These are phyloP conservation scores for Megaptera novaeangliae DNA, from an alignment of 2,113 vertebrate species.

Conservation along the genomic window DNA sequence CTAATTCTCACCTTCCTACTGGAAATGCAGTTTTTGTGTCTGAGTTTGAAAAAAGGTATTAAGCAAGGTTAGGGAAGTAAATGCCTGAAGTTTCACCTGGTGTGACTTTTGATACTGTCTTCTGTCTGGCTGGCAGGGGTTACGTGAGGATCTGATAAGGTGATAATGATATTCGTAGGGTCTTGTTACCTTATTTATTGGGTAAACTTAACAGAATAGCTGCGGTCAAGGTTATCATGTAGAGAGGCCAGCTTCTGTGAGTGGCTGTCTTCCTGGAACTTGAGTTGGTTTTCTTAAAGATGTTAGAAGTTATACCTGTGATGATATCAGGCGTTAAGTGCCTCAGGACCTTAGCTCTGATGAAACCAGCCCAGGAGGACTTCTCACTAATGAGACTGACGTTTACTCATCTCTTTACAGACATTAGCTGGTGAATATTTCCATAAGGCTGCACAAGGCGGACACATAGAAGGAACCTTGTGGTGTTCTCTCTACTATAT, in stretches of 20 bases:
- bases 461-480: conserved; percentile 88
- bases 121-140: not conserved
- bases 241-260: not conserved
- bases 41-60: conserved; percentile 17
- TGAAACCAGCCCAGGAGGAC: not conserved
- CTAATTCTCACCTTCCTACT: conserved; percentile 65
- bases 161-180: rapidly evolving
- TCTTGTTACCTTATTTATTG: not conserved
- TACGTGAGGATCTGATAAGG: not conserved
- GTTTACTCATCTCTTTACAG: conserved; percentile 75
- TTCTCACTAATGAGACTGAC: not conserved
- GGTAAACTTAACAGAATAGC: not conserved
- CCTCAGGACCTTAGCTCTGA: not conserved
- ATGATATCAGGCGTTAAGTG: not conserved
- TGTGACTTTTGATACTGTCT: not conserved
- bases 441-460: conserved; percentile 86
- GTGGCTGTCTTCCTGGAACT: not conserved
- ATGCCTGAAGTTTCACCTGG: not conserved
- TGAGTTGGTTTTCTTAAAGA: not conserved
- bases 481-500: conserved; percentile 88
- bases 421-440: conserved; percentile 88
- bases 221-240: not conserved
- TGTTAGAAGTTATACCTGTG: not conserved
- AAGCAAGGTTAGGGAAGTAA: conserved; percentile 41
- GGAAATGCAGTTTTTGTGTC: not conserved